These are phyloP conservation scores for Laterallus jamaicensis DNA, from an alignment of 2,113 vertebrate species.

Conservation along the genomic window DNA sequence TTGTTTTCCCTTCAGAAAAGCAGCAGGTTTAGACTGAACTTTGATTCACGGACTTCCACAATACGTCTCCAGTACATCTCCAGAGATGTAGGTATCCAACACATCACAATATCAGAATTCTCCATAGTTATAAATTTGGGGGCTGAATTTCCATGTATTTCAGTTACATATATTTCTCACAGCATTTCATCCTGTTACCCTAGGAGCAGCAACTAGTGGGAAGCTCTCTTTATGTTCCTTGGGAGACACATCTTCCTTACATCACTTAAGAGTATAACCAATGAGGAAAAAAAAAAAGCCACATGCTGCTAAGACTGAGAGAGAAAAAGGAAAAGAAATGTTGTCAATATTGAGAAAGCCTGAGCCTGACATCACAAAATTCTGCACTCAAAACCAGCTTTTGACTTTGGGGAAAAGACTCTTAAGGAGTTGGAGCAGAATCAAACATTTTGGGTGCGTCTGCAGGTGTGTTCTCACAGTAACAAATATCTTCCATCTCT, in stretches of 20 bases:
- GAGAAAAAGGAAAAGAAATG: neutral
- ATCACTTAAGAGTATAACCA: neutral
- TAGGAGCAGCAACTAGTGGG: neutral
- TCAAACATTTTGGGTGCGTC: neutral
- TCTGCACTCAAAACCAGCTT: neutral
- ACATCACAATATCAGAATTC: neutral
- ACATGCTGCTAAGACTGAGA: neutral
- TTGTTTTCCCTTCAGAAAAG: neutral
- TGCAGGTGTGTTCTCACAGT: neutral
- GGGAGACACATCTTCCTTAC: neutral
- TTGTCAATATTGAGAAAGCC: neutral
- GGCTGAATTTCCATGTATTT: neutral
- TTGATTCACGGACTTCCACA: neutral
- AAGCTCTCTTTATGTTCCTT: neutral
- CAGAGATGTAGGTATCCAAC: neutral
- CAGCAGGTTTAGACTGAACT: neutral
- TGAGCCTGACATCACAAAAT: fast-evolving
- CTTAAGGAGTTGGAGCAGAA: neutral
- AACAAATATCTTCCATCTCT: neutral
- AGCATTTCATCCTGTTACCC: neutral
- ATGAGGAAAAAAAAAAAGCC: neutral
- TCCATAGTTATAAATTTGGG: neutral
- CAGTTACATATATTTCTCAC: neutral
- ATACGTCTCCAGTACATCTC: neutral
- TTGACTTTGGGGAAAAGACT: neutral